phyloP scores from a whole-genome alignment of 2,888 invertebrate species.

The Drosophila macrospina region DNA sequence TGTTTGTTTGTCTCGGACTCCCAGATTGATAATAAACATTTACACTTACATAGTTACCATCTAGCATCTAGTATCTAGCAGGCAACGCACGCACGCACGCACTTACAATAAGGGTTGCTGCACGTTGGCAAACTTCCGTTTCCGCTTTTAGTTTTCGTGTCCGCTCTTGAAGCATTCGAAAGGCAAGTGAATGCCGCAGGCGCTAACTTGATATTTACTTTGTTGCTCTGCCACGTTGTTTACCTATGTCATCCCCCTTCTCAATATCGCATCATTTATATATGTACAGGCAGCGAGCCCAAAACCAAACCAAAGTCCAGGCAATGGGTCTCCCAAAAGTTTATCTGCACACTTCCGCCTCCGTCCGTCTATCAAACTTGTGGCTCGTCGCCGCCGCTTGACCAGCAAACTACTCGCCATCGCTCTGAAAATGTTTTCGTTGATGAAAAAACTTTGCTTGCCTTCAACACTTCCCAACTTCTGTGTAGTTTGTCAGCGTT shows the following conservation, averaged over 20 bases:
- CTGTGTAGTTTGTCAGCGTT: slow-evolving; percentile 64
- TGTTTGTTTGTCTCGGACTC: slow-evolving; percentile 38
- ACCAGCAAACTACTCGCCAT: slow-evolving; percentile 70
- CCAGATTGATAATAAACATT: slow-evolving; percentile 53
- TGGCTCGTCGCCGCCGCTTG: slow-evolving; percentile 61
- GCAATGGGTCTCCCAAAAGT: slow-evolving; percentile 47
- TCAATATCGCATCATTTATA: slow-evolving; percentile 34
- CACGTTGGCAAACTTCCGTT: slow-evolving; percentile 75
- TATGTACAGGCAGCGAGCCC: slow-evolving; percentile 6
- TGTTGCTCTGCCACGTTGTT: slow-evolving; percentile 66
- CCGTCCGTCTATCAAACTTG: slow-evolving; percentile 66
- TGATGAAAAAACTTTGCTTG: slow-evolving; percentile 79
- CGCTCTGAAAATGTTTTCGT: slow-evolving; percentile 74
- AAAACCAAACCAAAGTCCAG: neutral
- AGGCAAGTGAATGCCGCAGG: slow-evolving; percentile 67
- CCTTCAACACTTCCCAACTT: slow-evolving; percentile 79
- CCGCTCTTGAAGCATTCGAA: slow-evolving; percentile 50
- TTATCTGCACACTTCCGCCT: slow-evolving; percentile 67
- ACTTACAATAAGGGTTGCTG: slow-evolving; percentile 60
- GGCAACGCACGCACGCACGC: slow-evolving; percentile 29
- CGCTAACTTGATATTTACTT: slow-evolving; percentile 80
- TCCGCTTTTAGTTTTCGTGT: slow-evolving; percentile 76
- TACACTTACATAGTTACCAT: slow-evolving; percentile 23
- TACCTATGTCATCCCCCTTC: slow-evolving; percentile 53
- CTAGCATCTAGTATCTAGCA: slow-evolving; percentile 1